These are phyloP conservation scores for Tortrix viridana DNA, from an alignment of 2,888 invertebrate species.

Conservation along the genomic window DNA sequence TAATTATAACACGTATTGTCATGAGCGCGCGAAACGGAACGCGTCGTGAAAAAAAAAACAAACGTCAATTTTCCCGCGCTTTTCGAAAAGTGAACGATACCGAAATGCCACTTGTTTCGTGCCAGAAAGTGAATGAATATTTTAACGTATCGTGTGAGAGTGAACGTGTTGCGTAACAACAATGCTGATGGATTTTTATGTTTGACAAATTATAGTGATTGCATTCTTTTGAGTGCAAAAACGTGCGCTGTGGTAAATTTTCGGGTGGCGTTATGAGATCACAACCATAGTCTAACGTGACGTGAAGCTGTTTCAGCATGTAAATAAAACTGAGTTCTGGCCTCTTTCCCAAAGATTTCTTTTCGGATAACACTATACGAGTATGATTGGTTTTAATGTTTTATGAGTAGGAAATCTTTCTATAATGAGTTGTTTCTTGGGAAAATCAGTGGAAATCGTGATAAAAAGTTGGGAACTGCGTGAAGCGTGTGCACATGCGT, in stretches of 20 bases:
- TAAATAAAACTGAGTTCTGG: constrained; percentile 45
- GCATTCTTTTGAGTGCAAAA: constrained; percentile 41
- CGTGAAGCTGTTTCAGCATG: constrained; percentile 14
- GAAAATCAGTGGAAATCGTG: constrained; percentile 58
- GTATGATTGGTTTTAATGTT: constrained; percentile 27
- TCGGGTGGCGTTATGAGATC: constrained; percentile 33
- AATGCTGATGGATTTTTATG: constrained; percentile 59
- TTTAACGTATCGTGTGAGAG: constrained; percentile 70
- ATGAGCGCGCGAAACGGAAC: constrained; percentile 55
- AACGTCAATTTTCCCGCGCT: constrained; percentile 62
- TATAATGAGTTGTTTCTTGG: constrained; percentile 51
- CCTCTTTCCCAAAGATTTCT: constrained; percentile 48
- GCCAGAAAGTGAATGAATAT: constrained; percentile 78
- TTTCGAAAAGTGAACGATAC: constrained; percentile 46
- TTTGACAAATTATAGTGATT: constrained; percentile 44
- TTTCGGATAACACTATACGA: constrained; percentile 41
- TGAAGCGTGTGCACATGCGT: constrained; percentile 51
- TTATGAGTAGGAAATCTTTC: constrained; percentile 53
- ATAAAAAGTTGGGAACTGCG: constrained; percentile 59
- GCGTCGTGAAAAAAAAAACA: constrained; percentile 50
- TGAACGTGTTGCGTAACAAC: constrained; percentile 79
- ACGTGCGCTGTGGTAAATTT: constrained; percentile 41
- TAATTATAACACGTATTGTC: constrained; percentile 62
- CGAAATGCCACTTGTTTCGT: constrained; percentile 57
- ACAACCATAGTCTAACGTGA: constrained; percentile 6